A percentile compares a stretch with the other conserved stretches of the same genome.
phyloP scores from a whole-genome alignment of 2,113 vertebrate species.

The Eubucco bourcierii region DNA sequence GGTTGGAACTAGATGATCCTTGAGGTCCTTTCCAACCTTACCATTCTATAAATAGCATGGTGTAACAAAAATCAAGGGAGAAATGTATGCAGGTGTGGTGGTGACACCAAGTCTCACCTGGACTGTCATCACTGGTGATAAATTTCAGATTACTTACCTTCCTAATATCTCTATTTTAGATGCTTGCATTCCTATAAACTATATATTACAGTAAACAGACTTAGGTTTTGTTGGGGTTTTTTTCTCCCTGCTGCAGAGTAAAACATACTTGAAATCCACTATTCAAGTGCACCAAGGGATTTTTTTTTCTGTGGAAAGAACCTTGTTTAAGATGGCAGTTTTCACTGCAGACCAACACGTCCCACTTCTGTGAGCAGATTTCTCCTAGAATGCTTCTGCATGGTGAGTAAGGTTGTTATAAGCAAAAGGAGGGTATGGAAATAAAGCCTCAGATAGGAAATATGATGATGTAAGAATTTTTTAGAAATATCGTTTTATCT shows the following conservation, averaged over 20 bases:
- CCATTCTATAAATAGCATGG: background rate
- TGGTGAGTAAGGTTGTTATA: background rate
- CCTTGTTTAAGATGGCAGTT: background rate
- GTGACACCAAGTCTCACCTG: background rate
- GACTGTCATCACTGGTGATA: background rate
- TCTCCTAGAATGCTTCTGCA: background rate
- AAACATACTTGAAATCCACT: background rate
- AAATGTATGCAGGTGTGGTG: accelerated
- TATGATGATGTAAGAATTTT: background rate
- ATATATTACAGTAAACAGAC: background rate
- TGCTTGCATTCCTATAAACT: background rate
- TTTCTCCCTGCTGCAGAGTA: background rate
- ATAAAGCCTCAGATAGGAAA: background rate
- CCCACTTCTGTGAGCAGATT: background rate
- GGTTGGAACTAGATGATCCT: no score
- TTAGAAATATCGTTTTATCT: background rate
- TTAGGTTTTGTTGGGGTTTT: background rate
- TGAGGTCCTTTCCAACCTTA: no score
- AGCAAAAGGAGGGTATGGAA: background rate
- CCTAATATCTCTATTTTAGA: background rate
- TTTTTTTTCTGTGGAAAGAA: background rate
- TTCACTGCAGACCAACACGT: background rate
- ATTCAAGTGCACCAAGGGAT: background rate
- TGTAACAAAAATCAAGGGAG: background rate
- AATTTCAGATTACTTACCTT: background rate